These are phyloP conservation scores for Eudemis profundana DNA, from an alignment of 2,888 invertebrate genomes.

Conservation along the genomic window DNA sequence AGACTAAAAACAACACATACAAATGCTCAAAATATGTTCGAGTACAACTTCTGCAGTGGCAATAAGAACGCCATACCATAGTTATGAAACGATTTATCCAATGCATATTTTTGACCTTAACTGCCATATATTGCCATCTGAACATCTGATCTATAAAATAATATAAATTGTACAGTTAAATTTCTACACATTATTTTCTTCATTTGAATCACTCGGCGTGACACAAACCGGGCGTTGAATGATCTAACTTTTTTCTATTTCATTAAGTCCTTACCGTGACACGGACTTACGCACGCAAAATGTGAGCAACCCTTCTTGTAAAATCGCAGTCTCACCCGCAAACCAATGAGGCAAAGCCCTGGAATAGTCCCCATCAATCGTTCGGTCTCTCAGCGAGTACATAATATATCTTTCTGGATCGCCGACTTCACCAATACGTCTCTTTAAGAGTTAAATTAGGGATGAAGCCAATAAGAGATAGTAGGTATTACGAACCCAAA, in stretches of 20 bases:
- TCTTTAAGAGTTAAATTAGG: constrained; percentile 80
- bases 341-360: constrained; percentile 67
- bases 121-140: too few relatives aligned
- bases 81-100: too few relatives aligned
- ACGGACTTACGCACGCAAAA: constrained; percentile 11
- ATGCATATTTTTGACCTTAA: too few relatives aligned
- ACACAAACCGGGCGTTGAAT: background rate
- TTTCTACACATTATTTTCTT: too few relatives aligned
- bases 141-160: too few relatives aligned
- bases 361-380: constrained; percentile 74
- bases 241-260: background rate
- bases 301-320: constrained; percentile 49
- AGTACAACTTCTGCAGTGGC: too few relatives aligned
- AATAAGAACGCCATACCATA: too few relatives aligned
- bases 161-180: too few relatives aligned
- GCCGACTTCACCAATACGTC: constrained; percentile 70
- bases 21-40: too few relatives aligned
- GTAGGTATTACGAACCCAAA: constrained; percentile 64
- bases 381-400: constrained; percentile 63
- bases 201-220: too few relatives aligned
- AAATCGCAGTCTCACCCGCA: constrained; percentile 60
- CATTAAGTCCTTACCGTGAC: background rate
- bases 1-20: too few relatives aligned
- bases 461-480: constrained; percentile 72
- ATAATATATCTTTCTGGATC: constrained; percentile 75